phyloP scores from a whole-genome alignment of 2,113 vertebrate species.

The Megaceryle torquata region DNA sequence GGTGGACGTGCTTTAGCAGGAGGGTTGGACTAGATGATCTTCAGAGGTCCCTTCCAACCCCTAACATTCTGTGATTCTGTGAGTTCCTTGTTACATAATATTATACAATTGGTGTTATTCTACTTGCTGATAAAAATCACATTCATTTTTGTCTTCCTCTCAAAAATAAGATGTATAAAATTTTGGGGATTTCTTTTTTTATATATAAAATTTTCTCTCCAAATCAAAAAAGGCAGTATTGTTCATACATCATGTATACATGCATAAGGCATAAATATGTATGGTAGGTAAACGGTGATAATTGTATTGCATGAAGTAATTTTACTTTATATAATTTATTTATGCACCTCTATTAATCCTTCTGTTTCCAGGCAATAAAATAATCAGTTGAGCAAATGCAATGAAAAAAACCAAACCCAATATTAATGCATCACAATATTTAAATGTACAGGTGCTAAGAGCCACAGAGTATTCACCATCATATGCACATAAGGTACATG shows the following conservation, averaged over 20 bases:
- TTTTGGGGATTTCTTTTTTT: background rate
- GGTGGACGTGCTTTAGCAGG: too few species aligned
- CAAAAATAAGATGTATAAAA: background rate
- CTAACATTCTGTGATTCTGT: too few species aligned
- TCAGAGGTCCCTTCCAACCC: too few species aligned
- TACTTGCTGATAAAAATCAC: background rate
- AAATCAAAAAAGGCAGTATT: background rate
- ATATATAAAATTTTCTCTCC: background rate
- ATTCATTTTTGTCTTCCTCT: background rate
- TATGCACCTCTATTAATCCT: background rate
- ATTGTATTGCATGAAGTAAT: background rate
- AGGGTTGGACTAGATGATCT: too few species aligned
- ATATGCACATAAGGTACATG: accelerated
- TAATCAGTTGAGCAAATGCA: background rate
- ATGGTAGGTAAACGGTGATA: background rate
- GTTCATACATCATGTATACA: background rate
- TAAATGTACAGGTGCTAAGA: background rate
- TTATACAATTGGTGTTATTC: background rate
- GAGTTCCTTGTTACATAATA: background rate
- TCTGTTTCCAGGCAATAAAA: background rate
- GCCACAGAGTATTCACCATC: background rate
- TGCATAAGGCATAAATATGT: accelerated
- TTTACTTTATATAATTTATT: background rate
- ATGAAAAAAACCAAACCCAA: background rate
- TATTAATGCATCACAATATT: background rate